Base-by-base conservation (phyloP, 2,113 vertebrate species). In the Melanotaenia duboulayi region DNA sequence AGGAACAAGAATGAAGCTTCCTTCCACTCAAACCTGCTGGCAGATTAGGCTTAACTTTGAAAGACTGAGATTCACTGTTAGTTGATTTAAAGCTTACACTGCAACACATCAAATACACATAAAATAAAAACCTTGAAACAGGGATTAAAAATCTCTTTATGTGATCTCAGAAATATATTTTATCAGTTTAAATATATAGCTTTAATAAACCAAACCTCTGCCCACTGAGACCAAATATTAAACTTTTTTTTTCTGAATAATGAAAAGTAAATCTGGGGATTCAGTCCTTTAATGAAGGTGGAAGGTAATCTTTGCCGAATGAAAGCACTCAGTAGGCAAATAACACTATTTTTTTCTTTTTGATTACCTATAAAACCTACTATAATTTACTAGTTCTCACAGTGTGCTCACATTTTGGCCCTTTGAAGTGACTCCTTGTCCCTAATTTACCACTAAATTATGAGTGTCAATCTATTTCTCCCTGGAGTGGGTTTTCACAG, bases 201-300 rank as follows among this genome's bases (percentile, higher is more conserved):
- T 83, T 84, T 85, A 46, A 77, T 81, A 77, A 88, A 81, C 20
- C 62, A 66, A 69, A 69, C 58, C 35, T 46, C 39, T 60, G 51
- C 16, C 24, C 10, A 63, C 50, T 48, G 8, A 17, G 81, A 63
- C 35, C 71, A 65, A 78, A 86, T 82, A 88, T 84, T 71, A 81
- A 83, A 85, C 39, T 76, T 70, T 35, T 9, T 9, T 7, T 9
- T 9, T 35, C 32, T 35, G 32, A 35, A 83, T 84, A 84, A 83
- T 74, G 75, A 83, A 83, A 72, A 81, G 83, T 75, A 84, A 87
- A 82, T 76, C 65, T 68, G n/a, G 48, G 78, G 80, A 83, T 87
- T 81, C 25, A 51, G 48, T 63, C 58, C 60, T 76, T 87, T 78
- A 61, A 82, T 81, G 67, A 80, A 77, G 58, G 67, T 25, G 1